Evolutionary conservation across 2,888 invertebrate genomes (phyloP).

Genomic region (Andrena minutula): DNA sequence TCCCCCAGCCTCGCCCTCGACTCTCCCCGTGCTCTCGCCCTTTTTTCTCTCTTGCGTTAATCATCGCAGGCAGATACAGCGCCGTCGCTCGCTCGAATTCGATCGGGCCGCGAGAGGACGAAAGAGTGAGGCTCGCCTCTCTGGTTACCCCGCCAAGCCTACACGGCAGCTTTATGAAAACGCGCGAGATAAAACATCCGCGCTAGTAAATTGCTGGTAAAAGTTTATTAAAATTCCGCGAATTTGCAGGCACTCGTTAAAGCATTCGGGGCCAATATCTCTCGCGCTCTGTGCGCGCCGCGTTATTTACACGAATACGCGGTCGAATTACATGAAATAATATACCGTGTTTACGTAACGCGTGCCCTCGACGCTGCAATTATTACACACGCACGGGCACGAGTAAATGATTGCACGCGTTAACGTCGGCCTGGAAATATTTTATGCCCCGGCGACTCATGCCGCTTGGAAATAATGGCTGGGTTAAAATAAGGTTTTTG

Average conservation of each 20-base stretch:
- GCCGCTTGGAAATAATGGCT: not conserved
- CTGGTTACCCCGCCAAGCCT: not conserved
- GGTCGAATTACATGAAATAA: constrained; percentile 50
- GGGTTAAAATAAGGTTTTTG: constrained; percentile 8
- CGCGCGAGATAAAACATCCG: too few species aligned
- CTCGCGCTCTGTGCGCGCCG: not conserved
- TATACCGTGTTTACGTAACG: constrained; percentile 47
- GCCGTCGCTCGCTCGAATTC: not conserved
- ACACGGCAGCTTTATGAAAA: too few species aligned
- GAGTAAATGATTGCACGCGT: constrained; percentile 41
- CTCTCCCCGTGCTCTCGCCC: too few species aligned
- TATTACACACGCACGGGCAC: constrained; percentile 33
- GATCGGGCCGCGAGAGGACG: not conserved
- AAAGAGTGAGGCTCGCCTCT: too few species aligned
- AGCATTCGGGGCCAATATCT: constrained; percentile 14
- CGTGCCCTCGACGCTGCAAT: constrained; percentile 38
- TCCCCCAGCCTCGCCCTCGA: constrained; percentile 45
- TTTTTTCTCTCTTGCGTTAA: not conserved
- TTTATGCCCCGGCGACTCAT: constrained; percentile 6
- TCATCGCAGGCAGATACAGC: constrained; percentile 11
- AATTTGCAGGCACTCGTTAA: constrained; percentile 16
- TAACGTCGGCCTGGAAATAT: constrained; percentile 39
- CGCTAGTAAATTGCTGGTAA: too few species aligned
- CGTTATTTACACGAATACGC: constrained; percentile 32
- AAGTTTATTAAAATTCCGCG: constrained; percentile 10